Percentiles rank a stretch among this genome's conserved stretches.
Evolutionary conservation across 2,113 vertebrate genomes (phyloP).

Genomic region (Galemys pyrenaicus): DNA sequence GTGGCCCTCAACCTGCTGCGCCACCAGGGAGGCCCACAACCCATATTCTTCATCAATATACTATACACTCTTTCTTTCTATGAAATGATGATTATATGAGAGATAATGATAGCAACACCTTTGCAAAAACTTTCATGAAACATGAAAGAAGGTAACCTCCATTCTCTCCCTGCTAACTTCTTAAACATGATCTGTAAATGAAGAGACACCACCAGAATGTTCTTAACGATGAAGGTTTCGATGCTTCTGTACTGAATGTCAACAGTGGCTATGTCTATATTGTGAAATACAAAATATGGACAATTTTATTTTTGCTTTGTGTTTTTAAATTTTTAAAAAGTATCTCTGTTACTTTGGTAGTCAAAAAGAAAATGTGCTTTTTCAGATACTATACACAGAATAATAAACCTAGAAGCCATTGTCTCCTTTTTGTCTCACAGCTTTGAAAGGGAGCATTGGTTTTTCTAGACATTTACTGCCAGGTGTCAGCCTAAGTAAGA

Average conservation of each 20-base stretch:
- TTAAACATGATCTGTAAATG: background rate
- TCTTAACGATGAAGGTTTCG: background rate
- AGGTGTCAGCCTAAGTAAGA: background rate
- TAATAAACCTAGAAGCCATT: background rate
- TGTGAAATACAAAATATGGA: background rate
- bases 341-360: background rate
- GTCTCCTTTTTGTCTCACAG: background rate
- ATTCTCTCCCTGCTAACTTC: background rate
- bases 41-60: background rate
- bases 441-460: background rate
- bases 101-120: background rate
- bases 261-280: background rate
- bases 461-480: background rate
- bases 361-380: background rate
- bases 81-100: background rate
- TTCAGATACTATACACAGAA: background rate
- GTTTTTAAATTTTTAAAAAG: background rate
- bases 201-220: background rate
- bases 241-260: background rate
- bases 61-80: background rate
- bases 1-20: no score
- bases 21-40: no score
- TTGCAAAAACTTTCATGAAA: background rate
- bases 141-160: background rate
- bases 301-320: slow-evolving; percentile 36